phyloP scores from a whole-genome alignment of 2,797 vertebrate species.

The Alectoris magna region DNA sequence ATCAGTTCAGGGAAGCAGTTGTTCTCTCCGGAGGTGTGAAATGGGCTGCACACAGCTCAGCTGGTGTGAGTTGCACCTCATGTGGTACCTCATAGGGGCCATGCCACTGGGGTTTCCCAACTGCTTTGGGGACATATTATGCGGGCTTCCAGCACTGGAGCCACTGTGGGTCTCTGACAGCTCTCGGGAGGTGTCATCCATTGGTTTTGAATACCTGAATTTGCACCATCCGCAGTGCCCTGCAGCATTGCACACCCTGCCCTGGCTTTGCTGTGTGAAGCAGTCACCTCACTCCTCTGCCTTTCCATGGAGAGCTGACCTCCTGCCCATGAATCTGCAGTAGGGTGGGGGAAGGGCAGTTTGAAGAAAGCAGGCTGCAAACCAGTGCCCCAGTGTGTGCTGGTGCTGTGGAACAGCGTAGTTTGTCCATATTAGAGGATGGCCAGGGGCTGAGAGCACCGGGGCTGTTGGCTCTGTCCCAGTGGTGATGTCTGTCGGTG shows the following conservation, averaged over 20 bases:
- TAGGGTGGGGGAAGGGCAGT: neutral
- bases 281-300: rapidly evolving
- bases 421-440: neutral
- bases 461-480: neutral
- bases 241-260: neutral
- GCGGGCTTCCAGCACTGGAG: neutral
- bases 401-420: neutral
- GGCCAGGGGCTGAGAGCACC: neutral
- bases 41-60: too few species aligned
- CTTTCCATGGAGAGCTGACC: neutral
- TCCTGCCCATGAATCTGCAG: neutral
- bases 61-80: neutral
- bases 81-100: neutral
- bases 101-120: neutral
- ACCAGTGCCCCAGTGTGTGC: neutral
- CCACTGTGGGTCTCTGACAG: neutral
- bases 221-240: neutral
- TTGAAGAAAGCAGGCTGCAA: neutral
- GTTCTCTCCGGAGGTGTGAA: neutral
- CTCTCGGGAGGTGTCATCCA: rapidly evolving
- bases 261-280: rapidly evolving
- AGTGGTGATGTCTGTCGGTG: too few species aligned
- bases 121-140: rapidly evolving
- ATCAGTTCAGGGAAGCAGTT: rapidly evolving
- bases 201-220: neutral